phyloP scores from a whole-genome alignment of 2,113 vertebrate genomes.

The mouse (Mus musculus) region DNA sequence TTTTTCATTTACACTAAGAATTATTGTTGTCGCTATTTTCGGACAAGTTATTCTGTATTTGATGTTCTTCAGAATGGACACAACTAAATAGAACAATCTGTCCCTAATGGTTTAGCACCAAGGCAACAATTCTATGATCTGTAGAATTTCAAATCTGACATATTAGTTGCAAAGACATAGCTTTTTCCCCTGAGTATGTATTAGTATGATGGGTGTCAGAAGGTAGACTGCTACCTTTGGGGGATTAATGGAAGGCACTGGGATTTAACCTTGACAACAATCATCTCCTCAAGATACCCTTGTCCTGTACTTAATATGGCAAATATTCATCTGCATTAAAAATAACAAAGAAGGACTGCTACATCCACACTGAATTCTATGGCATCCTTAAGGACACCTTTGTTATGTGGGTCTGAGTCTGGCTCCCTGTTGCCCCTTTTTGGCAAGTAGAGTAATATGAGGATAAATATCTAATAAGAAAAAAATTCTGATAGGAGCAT shows the following conservation, averaged over 20 bases:
- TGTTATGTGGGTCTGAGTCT: not conserved
- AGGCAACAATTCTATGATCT: not conserved
- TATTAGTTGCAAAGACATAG: not conserved
- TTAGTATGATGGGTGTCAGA: not conserved
- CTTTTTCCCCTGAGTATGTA: constrained; percentile 1
- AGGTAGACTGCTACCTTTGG: not conserved
- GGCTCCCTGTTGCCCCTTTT: not conserved
- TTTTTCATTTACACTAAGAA: constrained; percentile 30
- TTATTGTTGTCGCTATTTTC: not conserved
- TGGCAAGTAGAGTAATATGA: not conserved
- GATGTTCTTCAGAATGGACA: not conserved
- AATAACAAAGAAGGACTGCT: not conserved
- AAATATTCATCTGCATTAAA: not conserved
- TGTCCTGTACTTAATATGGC: not conserved
- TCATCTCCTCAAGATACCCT: not conserved
- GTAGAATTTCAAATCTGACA: constrained; percentile 31
- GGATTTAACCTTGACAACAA: not conserved
- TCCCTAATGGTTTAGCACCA: constrained; percentile 3
- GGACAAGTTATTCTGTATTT: not conserved
- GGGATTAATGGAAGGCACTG: not conserved
- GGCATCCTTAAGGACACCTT: not conserved
- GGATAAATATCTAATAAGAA: too few relatives aligned
- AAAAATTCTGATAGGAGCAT: not conserved
- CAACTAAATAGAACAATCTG: not conserved
- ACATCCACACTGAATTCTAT: not conserved